A percentile compares a stretch with the other conserved stretches of the same genome.
Conservation (phyloP, 2,888 invertebrate genomes). For the Drosophila nr. perissopoda region DNA sequence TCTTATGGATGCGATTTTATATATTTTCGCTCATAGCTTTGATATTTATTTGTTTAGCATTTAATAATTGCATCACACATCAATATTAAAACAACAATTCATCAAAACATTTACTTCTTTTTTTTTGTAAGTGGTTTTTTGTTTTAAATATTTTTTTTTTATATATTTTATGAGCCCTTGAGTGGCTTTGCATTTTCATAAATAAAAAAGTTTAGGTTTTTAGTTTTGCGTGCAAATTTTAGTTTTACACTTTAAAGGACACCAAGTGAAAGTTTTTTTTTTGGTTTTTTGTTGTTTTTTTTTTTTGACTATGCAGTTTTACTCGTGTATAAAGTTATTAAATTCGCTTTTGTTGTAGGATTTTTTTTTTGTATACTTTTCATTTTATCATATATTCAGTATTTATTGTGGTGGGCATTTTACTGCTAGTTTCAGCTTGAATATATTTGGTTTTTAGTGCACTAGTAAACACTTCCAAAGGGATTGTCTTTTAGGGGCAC, state of each 20-base stretch:
- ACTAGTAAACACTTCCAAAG: constrained; percentile 65
- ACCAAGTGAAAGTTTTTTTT: constrained; percentile 68
- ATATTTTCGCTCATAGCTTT: constrained; percentile 47
- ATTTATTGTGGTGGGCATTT: constrained; percentile 49
- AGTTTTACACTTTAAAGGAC: constrained; percentile 68
- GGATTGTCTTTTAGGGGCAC: constrained; percentile 79
- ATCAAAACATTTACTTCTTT: constrained; percentile 55
- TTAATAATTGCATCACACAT: constrained; percentile 64
- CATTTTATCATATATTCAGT: constrained; percentile 24
- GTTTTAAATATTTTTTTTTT: constrained; percentile 18
- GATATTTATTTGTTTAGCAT: constrained; percentile 59
- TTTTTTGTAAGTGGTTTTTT: constrained; percentile 2
- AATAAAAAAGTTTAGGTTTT: constrained; percentile 68
- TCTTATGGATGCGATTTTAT: constrained; percentile 51
- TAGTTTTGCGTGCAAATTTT: constrained; percentile 53
- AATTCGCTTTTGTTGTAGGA: constrained; percentile 67
- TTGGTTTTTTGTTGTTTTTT: constrained; percentile 6
- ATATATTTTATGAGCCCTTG: constrained; percentile 36
- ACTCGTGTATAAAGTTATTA: constrained; percentile 63
- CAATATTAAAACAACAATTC: constrained; percentile 59
- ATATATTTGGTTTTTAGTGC: constrained; percentile 46
- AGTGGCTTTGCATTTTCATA: constrained; percentile 38
- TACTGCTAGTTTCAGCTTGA: constrained; percentile 54
- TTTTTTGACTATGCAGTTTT: constrained; percentile 76
- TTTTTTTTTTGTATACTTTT: constrained; percentile 22